Conservation (phyloP, 2,888 invertebrate species). For the Oithona nana region DNA sequence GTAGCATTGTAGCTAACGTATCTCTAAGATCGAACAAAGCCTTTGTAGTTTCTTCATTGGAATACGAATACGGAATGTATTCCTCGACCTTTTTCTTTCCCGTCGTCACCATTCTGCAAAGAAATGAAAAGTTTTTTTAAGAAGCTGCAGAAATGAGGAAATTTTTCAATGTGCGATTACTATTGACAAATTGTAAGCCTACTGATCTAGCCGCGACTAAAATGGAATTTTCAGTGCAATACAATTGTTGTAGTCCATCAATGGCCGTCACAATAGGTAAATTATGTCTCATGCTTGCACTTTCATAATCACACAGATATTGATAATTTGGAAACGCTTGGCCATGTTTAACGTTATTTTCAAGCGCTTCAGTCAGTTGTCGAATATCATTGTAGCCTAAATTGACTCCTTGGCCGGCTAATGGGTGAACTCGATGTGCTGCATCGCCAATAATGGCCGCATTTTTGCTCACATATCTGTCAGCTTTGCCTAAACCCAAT, state of each 20-base stretch:
- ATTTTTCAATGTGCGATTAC: constrained; percentile 24
- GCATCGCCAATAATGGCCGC: constrained; percentile 62
- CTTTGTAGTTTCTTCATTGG: not conserved
- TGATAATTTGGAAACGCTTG: not conserved
- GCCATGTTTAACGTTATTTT: constrained; percentile 45
- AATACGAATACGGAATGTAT: not conserved
- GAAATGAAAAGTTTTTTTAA: not conserved
- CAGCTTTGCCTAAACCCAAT: constrained; percentile 71
- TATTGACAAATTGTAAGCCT: constrained; percentile 58
- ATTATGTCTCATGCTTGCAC: constrained; percentile 59
- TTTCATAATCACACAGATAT: constrained; percentile 61
- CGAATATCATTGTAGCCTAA: constrained; percentile 83
- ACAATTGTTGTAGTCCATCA: constrained; percentile 67
- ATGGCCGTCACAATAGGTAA: constrained; percentile 70
- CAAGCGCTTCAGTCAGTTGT: constrained; percentile 47
- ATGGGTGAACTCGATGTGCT: constrained; percentile 57
- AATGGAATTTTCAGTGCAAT: constrained; percentile 36
- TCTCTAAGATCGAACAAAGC: too few relatives aligned
- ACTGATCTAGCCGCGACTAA: constrained; percentile 34
- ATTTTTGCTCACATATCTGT: constrained; percentile 58
- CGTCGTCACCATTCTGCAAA: not conserved
- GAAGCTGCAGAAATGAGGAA: not conserved
- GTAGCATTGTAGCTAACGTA: too few relatives aligned
- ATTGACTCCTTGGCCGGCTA: constrained; percentile 96
- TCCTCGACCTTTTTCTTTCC: too few relatives aligned